Conservation (phyloP, 2,797 vertebrate species). For the Aythya fuligula region DNA sequence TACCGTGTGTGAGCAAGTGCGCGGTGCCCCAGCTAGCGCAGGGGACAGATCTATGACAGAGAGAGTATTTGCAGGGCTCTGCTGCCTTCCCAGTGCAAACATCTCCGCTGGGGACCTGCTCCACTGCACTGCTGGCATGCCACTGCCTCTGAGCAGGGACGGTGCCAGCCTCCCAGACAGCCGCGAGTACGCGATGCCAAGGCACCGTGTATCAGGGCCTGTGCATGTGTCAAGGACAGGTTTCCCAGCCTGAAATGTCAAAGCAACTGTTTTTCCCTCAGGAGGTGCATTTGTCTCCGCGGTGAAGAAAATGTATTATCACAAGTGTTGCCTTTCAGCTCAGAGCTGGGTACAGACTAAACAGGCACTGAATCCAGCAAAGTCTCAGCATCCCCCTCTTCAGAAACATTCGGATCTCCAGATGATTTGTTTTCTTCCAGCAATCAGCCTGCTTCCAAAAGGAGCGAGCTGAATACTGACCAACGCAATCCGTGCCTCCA, state of each 20-base stretch:
- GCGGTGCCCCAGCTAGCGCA: not conserved
- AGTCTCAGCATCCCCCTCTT: slow-evolving; percentile 33
- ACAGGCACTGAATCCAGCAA: slow-evolving; percentile 37
- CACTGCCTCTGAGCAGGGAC: not conserved
- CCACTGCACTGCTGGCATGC: not conserved
- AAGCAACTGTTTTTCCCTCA: slow-evolving; percentile 32
- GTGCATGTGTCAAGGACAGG: slow-evolving; percentile 39
- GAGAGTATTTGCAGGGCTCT: not conserved
- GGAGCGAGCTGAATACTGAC: slow-evolving; percentile 11
- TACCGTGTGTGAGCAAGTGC: not conserved
- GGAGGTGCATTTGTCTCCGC: slow-evolving; percentile 61
- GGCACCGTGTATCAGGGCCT: not conserved
- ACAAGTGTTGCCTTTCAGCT: slow-evolving; percentile 52
- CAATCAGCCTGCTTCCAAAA: slow-evolving; percentile 16
- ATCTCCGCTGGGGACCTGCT: not conserved
- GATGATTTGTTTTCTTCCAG: slow-evolving; percentile 17
- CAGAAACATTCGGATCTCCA: slow-evolving; percentile 33
- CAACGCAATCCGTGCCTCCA: not conserved
- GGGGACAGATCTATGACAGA: not conserved
- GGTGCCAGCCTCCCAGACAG: slow-evolving; percentile 21
- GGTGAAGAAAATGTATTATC: slow-evolving; percentile 62
- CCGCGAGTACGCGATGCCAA: not conserved
- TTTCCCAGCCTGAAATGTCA: slow-evolving; percentile 59
- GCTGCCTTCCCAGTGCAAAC: not conserved
- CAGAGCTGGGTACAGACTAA: slow-evolving; percentile 56